phyloP scores from a whole-genome alignment of 2,113 vertebrate species.

The Sarotherodon lohbergeri region DNA sequence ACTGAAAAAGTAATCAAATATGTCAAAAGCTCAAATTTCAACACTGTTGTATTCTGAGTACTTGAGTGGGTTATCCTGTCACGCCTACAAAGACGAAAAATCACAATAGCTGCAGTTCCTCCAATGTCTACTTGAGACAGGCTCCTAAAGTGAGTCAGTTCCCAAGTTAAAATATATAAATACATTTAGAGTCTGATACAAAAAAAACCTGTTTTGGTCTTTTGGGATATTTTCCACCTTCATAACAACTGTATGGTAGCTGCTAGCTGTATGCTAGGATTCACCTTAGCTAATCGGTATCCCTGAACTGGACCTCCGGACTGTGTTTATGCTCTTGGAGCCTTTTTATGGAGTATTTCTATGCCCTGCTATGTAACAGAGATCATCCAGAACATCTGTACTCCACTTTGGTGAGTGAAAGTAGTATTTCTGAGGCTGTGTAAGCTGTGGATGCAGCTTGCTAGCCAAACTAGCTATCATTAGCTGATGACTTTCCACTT shows the following conservation, averaged over 20 bases:
- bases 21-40: not conserved
- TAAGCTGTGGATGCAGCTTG: not conserved
- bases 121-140: not conserved
- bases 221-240: not conserved
- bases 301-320: not conserved
- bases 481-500: not conserved
- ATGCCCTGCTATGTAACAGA: not conserved
- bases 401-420: not conserved
- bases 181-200: not conserved
- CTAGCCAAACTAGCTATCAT: not conserved
- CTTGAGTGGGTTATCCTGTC: not conserved
- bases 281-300: not conserved
- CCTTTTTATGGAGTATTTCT: not conserved
- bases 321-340: not conserved
- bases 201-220: not conserved
- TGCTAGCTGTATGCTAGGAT: not conserved
- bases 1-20: not conserved
- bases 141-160: not conserved
- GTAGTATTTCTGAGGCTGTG: not conserved
- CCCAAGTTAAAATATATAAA: not conserved
- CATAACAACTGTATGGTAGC: not conserved
- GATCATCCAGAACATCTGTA: not conserved
- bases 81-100: accelerated
- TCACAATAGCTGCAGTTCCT: not conserved
- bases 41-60: not conserved